phyloP scores from a whole-genome alignment of 2,888 invertebrate species.

The Nemotelus pantherinus region DNA sequence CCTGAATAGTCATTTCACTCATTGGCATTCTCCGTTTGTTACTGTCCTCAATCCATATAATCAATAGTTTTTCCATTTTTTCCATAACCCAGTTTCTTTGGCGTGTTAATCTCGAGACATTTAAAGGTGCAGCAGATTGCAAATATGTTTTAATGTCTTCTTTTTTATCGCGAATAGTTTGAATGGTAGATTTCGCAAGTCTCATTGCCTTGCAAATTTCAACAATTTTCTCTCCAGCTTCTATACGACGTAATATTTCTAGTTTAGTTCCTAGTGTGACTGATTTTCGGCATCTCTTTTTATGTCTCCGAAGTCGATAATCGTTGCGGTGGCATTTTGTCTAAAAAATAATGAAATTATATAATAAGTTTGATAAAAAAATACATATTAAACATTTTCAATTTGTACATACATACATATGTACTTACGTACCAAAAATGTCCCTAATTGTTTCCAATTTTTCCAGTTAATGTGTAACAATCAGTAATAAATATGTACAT shows the following conservation, averaged over 20 bases:
- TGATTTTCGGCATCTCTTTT: conserved; percentile 49
- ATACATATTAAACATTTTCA: conserved; percentile 44
- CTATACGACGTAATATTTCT: conserved; percentile 51
- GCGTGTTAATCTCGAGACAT: conserved; percentile 53
- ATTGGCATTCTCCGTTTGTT: conserved; percentile 52
- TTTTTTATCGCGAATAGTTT: conserved; percentile 53
- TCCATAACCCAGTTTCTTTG: conserved; percentile 52
- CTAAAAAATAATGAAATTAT: neutral
- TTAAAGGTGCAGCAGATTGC: conserved; percentile 52
- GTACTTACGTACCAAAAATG: no score
- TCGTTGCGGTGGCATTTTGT: conserved; percentile 43
- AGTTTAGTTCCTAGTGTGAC: conserved; percentile 49
- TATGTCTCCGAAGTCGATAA: conserved; percentile 46
- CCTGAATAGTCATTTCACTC: conserved; percentile 52
- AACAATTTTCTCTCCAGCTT: conserved; percentile 52
- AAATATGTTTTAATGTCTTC: conserved; percentile 49
- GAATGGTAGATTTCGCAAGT: conserved; percentile 51
- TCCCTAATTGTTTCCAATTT: no score
- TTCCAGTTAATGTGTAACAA: no score
- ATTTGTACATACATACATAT: neutral
- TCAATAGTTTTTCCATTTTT: conserved; percentile 52
- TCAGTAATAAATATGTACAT: no score
- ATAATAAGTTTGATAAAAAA: conserved; percentile 1
- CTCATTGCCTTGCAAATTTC: conserved; percentile 50
- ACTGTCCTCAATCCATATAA: conserved; percentile 48